Percentiles rank a stretch among this genome's conserved stretches.
Evolutionary conservation across 2,797 vertebrate species (phyloP).

Genomic region (Spheniscus humboldti): DNA sequence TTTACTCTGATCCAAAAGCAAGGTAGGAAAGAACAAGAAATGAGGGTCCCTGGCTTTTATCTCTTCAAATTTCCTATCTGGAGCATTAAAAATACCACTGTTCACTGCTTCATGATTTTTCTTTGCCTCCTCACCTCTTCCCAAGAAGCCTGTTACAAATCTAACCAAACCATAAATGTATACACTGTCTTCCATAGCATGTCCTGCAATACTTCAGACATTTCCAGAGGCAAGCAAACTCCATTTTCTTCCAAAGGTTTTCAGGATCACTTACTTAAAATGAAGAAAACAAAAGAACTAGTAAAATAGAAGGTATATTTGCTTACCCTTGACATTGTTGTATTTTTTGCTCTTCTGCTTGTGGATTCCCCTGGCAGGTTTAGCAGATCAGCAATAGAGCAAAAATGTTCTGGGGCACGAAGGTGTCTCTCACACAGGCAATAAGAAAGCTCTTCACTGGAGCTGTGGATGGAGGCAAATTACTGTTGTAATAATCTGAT

Average conservation of each 20-base stretch:
- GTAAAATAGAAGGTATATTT: not conserved
- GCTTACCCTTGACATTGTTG: not conserved
- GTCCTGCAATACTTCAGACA: not conserved
- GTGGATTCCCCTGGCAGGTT: not conserved
- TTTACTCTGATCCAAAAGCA: not conserved
- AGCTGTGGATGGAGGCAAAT: not conserved
- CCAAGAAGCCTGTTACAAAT: not conserved
- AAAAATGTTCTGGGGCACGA: not conserved
- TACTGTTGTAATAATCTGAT: not conserved
- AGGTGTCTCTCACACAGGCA: not conserved
- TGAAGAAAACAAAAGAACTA: not conserved
- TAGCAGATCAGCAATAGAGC: not conserved
- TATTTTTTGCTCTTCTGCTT: not conserved
- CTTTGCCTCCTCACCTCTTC: not conserved
- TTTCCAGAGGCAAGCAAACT: not conserved
- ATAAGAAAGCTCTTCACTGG: not conserved
- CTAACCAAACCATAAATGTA: not conserved
- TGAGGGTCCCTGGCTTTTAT: not conserved
- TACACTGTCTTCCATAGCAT: not conserved
- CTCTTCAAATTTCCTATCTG: not conserved
- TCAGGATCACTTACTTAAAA: not conserved
- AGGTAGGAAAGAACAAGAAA: not conserved
- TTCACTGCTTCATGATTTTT: slow-evolving; percentile 1
- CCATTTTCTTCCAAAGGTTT: not conserved
- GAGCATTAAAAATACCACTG: not conserved